A percentile compares a stretch with the other conserved stretches of the same genome.
Conservation (phyloP, 2,888 invertebrate genomes). For the Agrotis ipsilon region DNA sequence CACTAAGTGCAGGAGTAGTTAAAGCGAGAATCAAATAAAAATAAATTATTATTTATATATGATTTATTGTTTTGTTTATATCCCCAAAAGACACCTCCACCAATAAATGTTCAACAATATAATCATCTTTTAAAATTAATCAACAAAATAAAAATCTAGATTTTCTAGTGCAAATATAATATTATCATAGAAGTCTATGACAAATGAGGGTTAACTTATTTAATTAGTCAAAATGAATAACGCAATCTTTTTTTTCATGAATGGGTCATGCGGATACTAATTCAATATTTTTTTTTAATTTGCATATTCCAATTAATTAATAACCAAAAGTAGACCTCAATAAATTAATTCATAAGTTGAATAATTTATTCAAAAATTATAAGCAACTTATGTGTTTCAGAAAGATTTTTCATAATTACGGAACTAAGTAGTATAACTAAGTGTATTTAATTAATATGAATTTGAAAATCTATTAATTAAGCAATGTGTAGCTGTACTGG, state of each 20-base stretch:
- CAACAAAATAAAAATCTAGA: slow-evolving; percentile 66
- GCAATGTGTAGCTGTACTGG: background rate
- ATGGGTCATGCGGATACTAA: slow-evolving; percentile 46
- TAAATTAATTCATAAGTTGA: slow-evolving; percentile 55
- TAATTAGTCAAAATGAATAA: slow-evolving; percentile 31
- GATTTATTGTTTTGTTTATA: slow-evolving; percentile 68
- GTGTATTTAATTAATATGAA: slow-evolving; percentile 9
- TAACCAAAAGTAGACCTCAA: slow-evolving; percentile 2
- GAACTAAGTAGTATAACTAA: too few species aligned
- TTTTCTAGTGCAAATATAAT: slow-evolving; percentile 43
- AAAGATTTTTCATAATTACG: background rate
- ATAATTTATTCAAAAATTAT: slow-evolving; percentile 70
- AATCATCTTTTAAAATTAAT: slow-evolving; percentile 66
- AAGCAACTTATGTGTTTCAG: slow-evolving; percentile 49
- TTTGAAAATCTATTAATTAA: slow-evolving; percentile 6
- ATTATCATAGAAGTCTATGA: slow-evolving; percentile 30
- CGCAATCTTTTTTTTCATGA: background rate
- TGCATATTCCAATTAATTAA: slow-evolving; percentile 34
- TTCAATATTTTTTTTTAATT: slow-evolving; percentile 27
- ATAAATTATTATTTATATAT: background rate
- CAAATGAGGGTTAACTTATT: slow-evolving; percentile 38
- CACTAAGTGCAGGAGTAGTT: too few species aligned
- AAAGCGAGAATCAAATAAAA: slow-evolving; percentile 4
- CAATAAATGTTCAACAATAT: slow-evolving; percentile 62
- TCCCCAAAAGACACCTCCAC: slow-evolving; percentile 80